These are phyloP conservation scores for Lepilemur ruficaudatus DNA, from an alignment of 2,797 vertebrate species.

Conservation along the genomic window DNA sequence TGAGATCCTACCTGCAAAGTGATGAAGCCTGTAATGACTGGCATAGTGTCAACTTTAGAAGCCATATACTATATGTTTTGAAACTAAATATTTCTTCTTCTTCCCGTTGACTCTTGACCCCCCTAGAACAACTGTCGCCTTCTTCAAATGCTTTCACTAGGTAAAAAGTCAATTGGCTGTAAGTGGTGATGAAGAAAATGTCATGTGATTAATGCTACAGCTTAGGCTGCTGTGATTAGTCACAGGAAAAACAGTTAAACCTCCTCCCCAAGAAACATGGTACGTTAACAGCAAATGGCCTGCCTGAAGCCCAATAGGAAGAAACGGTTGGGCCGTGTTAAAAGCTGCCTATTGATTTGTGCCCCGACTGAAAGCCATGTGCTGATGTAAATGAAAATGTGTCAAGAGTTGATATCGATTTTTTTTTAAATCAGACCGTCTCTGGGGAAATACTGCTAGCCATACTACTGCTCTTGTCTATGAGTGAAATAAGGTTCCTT, in stretches of 20 bases:
- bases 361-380: slow-evolving; percentile 85
- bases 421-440: slow-evolving; percentile 81
- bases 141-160: slow-evolving; percentile 78
- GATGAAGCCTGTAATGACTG: neutral
- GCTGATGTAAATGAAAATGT: slow-evolving; percentile 90
- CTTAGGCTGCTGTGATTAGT: slow-evolving; percentile 82
- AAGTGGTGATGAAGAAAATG: slow-evolving; percentile 82
- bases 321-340: slow-evolving; percentile 85
- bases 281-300: slow-evolving; percentile 75
- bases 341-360: slow-evolving; percentile 89
- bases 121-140: slow-evolving; percentile 75
- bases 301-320: slow-evolving; percentile 70
- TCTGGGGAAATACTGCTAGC: slow-evolving; percentile 84
- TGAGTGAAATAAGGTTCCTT: slow-evolving; percentile 82
- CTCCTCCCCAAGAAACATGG: slow-evolving; percentile 78
- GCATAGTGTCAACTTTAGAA: slow-evolving; percentile 35
- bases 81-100: slow-evolving; percentile 79
- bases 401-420: slow-evolving; percentile 90
- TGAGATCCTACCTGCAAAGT: neutral
- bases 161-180: slow-evolving; percentile 84
- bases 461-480: slow-evolving; percentile 80
- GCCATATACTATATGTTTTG: slow-evolving; percentile 51
- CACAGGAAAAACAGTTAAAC: slow-evolving; percentile 79
- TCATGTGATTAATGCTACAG: slow-evolving; percentile 83
- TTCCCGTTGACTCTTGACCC: slow-evolving; percentile 80